A percentile compares a stretch with the other conserved stretches of the same genome.
Evolutionary conservation across 2,888 invertebrate genomes (phyloP).

Genomic region (Andrena fulva): DNA sequence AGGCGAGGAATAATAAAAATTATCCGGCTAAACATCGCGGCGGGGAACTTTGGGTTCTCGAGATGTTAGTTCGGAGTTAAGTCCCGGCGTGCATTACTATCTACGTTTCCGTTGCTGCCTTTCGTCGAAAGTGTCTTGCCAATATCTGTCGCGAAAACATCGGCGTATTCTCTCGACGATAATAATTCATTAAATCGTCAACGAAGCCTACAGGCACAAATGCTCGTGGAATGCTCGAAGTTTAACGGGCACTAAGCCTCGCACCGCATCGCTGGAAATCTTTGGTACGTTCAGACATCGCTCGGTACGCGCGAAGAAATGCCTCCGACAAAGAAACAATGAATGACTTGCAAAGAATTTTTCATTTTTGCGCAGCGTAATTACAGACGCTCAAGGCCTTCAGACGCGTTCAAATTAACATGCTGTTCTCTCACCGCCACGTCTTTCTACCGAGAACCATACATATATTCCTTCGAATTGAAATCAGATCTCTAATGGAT

Average conservation of each 20-base stretch:
- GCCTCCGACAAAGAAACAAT: slow-evolving; percentile 26
- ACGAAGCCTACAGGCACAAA: neutral
- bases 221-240: neutral
- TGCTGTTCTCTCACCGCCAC: slow-evolving; percentile 12
- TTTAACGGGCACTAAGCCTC: neutral
- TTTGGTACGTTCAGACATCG: neutral
- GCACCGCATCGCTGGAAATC: slow-evolving; percentile 12
- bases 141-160: slow-evolving; percentile 61
- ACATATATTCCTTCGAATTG: neutral
- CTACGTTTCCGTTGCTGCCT: slow-evolving; percentile 32
- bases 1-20: slow-evolving; percentile 66
- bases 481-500: neutral
- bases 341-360: slow-evolving; percentile 44
- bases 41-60: slow-evolving; percentile 51
- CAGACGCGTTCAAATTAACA: slow-evolving; percentile 60
- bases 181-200: neutral
- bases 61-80: slow-evolving; percentile 48
- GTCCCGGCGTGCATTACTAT: slow-evolving; percentile 18
- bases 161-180: neutral
- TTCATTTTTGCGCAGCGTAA: slow-evolving; percentile 53
- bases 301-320: slow-evolving; percentile 1
- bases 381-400: slow-evolving; percentile 63
- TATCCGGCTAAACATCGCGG: slow-evolving; percentile 65
- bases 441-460: neutral
- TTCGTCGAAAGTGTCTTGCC: slow-evolving; percentile 18